Base-by-base conservation (phyloP, 2,888 invertebrate genomes). In the Euproctis similis region DNA sequence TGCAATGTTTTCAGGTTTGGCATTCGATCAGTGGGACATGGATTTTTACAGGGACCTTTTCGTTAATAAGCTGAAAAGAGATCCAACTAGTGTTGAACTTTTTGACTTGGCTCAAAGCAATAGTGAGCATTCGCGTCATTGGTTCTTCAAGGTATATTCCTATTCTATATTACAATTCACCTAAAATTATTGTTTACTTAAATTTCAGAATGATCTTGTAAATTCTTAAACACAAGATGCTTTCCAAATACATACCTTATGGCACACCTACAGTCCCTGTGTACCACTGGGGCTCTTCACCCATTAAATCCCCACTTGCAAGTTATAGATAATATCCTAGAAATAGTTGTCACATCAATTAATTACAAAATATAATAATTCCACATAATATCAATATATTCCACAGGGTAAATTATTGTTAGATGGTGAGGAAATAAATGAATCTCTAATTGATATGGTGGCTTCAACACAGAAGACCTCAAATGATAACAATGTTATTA, bases 51-150 rank as follows among this genome's bases (percentile, higher is more conserved):
- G 92, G 36, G 87, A 94, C 57, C 75, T 98, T 34, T 98, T 98
- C 77, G 86, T 88, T 36, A 88, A 92, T 39, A 90, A 92, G 47
- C 73, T 97, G 11, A 91, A 92, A 53, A 87, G 97, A 30, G 95
- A 98, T 78, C 98, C 98, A 10, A 98, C 98, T 0, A 97, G 95
- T 62, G 97, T 98, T 0, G 98, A 99, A 69, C 91, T 97, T 55
- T 98, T 98, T 80, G 98, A 98, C 84, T 88, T 98, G 48, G 98
- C 98, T 2, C 98, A 99, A 74, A 96, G 96, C 14, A 98, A 98
- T 69, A 97, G 97, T 71, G 98, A 99, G 69, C 98, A 99, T 73
- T 97, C 97, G 37, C 88, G 98, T 3, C 98, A 99, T 86, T 98
- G 98, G 98, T 98, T 98, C 82, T 98, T 98, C 76, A 95, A 95